Base-by-base conservation (phyloP, 2,888 invertebrate species). In the Brenthis ino region DNA sequence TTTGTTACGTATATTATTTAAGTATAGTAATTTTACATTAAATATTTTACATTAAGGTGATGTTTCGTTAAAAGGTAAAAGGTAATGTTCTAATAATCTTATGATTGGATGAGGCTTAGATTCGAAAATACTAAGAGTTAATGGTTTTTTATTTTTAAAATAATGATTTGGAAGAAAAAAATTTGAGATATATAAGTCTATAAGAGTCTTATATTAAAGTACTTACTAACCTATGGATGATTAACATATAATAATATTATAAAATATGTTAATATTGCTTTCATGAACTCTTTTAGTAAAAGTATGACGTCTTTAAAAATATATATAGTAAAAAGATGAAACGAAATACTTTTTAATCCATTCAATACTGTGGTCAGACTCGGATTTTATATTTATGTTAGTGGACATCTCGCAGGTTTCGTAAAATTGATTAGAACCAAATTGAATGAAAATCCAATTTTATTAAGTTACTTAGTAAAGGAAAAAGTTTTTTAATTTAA, bases 1-100 rank as follows among this genome's bases (percentile, higher is more conserved):
- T 75, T 72, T 72, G 64, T 58, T 64, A 58, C 56, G 61, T 28
- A 61, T 61, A 68, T 69, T 64, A 68, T 71, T 69, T 69, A 71
- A 56, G 48, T 37, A 56, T 65, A 57, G 20, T 20, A 20, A 57
- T 67, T 55, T 73, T 64, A 64, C 48, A 28, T 28, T 16, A 53
- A 60, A 61, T 57, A 53, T 53, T 65, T 54, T 37, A 47, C 16
- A 53, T 57, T 37, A n/a, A 13, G 33, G n/a, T 57, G 6, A 51
- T 37, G 50, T 24, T 61, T 1, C 14, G 11, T 51, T 33, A 16
- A 54, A 67, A 47, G 20, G 57, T 57, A 57, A 57, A 57, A 6
- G 50, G 28, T 58, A 24, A 28, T 58, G 47, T 58, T 48, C 8
- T 47, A n/a, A 48, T n/a, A 50, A 48, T 33, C 50, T 60, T 60